These are phyloP conservation scores for Catocala fraxini DNA, from an alignment of 2,888 invertebrate species.

Conservation along the genomic window DNA sequence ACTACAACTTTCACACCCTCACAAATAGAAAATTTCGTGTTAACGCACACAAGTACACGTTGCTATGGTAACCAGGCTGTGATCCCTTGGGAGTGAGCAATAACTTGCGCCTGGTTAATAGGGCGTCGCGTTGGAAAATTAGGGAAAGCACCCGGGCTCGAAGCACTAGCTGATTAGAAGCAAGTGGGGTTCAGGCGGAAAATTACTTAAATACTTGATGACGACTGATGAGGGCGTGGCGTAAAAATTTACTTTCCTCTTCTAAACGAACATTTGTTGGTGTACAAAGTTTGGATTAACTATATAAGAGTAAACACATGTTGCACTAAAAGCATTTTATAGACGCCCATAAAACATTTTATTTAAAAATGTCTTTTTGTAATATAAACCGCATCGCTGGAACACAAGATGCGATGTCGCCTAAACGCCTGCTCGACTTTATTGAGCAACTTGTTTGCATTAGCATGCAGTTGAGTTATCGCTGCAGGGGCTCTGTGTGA, in stretches of 20 bases:
- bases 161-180: constrained; percentile 79
- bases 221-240: constrained; percentile 60
- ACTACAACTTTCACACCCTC: constrained; percentile 70
- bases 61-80: constrained; percentile 66
- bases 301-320: constrained; percentile 74
- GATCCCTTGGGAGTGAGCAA: constrained; percentile 75
- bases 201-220: constrained; percentile 80
- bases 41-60: constrained; percentile 68
- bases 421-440: constrained; percentile 64
- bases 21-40: constrained; percentile 61
- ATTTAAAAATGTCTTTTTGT: constrained; percentile 58
- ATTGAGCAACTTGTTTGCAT: constrained; percentile 62
- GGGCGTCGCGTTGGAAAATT: constrained; percentile 77
- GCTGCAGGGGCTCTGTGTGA: constrained; percentile 39
- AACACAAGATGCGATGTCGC: constrained; percentile 46
- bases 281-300: constrained; percentile 75
- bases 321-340: constrained; percentile 76
- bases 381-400: constrained; percentile 45
- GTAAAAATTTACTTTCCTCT: constrained; percentile 70
- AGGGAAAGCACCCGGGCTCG: constrained; percentile 73
- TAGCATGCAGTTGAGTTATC: constrained; percentile 41
- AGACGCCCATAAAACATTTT: constrained; percentile 62
- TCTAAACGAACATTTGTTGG: constrained; percentile 65
- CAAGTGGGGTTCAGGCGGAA: constrained; percentile 69
- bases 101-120: constrained; percentile 80